Conservation (phyloP, 2,113 vertebrate genomes). For the Sinocyclocheilus maitianheensis region DNA sequence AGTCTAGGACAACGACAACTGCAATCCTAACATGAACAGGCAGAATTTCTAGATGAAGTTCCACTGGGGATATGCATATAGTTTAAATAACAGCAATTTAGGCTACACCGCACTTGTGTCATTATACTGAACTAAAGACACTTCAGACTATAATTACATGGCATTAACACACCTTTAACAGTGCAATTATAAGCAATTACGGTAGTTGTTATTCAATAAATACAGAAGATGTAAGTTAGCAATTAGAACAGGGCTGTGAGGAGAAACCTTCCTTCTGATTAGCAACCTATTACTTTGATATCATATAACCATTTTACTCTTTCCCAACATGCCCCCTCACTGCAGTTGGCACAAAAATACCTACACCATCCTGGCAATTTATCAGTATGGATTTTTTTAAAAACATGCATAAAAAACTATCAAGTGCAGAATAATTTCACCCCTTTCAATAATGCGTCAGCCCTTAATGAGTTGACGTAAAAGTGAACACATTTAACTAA, state of each 20-base stretch:
- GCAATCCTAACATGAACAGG: not conserved
- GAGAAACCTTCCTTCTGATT: not conserved
- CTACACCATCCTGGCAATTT: not conserved
- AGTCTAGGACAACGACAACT: not conserved
- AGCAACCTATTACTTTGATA: not conserved
- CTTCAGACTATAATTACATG: slow-evolving; percentile 6
- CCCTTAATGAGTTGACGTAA: slow-evolving; percentile 30
- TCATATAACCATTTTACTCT: not conserved
- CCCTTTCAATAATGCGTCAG: slow-evolving; percentile 26
- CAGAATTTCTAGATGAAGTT: not conserved
- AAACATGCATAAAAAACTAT: not conserved
- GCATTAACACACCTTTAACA: slow-evolving; percentile 18
- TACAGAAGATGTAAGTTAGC: not conserved
- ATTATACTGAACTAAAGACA: not conserved
- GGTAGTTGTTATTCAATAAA: not conserved
- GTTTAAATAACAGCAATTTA: not conserved
- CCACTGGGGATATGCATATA: not conserved
- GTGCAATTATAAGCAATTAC: slow-evolving; percentile 15
- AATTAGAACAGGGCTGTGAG: not conserved
- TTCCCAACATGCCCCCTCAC: not conserved
- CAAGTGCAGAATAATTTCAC: slow-evolving; percentile 12
- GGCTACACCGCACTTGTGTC: not conserved
- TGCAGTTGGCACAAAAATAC: not conserved
- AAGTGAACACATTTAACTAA: slow-evolving; percentile 42
- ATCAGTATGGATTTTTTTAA: too few species aligned